Percentiles rank a stretch among this genome's conserved stretches.
These are phyloP conservation scores for Genyomyrus donnyi DNA, from an alignment of 2,113 vertebrate species.

Conservation along the genomic window DNA sequence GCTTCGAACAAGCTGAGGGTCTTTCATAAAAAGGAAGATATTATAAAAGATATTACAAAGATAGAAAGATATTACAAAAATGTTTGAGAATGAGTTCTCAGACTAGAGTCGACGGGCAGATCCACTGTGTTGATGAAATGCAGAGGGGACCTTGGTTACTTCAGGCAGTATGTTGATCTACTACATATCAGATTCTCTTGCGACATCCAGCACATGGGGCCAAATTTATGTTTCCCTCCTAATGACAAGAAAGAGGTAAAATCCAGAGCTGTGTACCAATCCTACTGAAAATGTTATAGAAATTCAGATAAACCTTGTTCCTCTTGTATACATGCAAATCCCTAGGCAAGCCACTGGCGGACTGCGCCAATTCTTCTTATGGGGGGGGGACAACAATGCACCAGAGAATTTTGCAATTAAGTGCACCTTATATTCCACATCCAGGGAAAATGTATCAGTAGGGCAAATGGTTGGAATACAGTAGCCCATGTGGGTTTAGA, in stretches of 20 bases:
- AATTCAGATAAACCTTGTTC: not conserved
- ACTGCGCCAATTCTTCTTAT: not conserved
- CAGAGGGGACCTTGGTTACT: not conserved
- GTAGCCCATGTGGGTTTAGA: constrained; percentile 40
- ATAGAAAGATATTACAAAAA: not conserved
- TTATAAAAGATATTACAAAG: not conserved
- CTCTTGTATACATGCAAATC: not conserved
- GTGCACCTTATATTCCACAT: constrained; percentile 24
- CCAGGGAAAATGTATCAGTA: constrained; percentile 27
- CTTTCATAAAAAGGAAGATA: not conserved
- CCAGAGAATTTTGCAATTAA: constrained; percentile 12
- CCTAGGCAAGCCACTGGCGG: not conserved
- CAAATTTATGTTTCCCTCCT: not conserved
- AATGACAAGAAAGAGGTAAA: not conserved
- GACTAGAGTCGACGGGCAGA: not conserved
- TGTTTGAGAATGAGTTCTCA: not conserved
- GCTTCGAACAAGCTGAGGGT: not conserved
- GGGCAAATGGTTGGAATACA: constrained; percentile 23
- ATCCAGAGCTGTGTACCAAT: not conserved
- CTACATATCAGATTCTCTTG: not conserved
- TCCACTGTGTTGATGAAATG: not conserved
- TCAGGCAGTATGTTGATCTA: not conserved
- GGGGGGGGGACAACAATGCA: not conserved
- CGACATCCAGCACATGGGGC: not conserved
- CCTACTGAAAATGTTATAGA: not conserved